These are phyloP conservation scores for Collichthys lucidus DNA, from an alignment of 2,113 vertebrate genomes.

Conservation along the genomic window DNA sequence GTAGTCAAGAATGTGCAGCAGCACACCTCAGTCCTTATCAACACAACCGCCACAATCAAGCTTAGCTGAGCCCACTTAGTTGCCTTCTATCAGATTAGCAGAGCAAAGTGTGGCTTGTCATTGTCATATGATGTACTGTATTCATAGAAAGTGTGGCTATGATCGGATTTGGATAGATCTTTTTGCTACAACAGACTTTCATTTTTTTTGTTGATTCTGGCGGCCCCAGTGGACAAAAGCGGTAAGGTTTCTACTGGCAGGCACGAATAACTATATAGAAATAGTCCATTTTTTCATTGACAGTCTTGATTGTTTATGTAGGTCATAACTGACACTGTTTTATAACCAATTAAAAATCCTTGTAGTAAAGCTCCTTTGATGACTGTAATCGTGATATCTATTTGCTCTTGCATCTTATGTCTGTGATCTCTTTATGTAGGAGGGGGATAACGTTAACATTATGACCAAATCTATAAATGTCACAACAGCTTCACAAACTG, in stretches of 20 bases:
- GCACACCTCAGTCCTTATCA: slow-evolving; percentile 29
- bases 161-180: neutral
- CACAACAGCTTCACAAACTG: slow-evolving; percentile 49
- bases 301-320: too few relatives aligned
- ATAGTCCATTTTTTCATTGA: neutral
- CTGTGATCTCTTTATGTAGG: slow-evolving; percentile 28
- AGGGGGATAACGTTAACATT: neutral
- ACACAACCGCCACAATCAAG: neutral
- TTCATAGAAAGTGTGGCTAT: neutral
- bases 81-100: slow-evolving; percentile 12
- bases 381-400: neutral
- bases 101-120: neutral
- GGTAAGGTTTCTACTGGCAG: too few relatives aligned
- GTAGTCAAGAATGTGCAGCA: slow-evolving; percentile 48
- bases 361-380: slow-evolving; percentile 8
- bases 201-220: too few relatives aligned
- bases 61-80: neutral
- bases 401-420: neutral
- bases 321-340: too few relatives aligned
- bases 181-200: too few relatives aligned
- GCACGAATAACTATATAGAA: neutral
- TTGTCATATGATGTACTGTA: neutral
- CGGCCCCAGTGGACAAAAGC: too few relatives aligned
- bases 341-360: too few relatives aligned
- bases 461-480: slow-evolving; percentile 46